phyloP scores from a whole-genome alignment of 2,797 vertebrate species.

The Phrynocephalus vlangalii region DNA sequence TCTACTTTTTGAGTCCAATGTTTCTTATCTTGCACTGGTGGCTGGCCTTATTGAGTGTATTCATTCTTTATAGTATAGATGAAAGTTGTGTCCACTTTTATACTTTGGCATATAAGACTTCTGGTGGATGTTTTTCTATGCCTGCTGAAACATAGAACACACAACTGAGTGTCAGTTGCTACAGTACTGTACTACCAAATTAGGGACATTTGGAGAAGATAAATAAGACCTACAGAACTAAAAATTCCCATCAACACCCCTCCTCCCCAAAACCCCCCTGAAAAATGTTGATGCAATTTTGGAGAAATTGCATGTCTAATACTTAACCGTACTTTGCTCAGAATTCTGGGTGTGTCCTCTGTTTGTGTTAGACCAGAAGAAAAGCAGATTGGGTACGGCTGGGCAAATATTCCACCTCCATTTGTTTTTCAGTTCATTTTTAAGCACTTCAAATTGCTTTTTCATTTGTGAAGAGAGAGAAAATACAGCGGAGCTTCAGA shows the following conservation, averaged over 20 bases:
- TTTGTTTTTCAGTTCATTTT: background rate
- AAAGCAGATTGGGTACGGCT: background rate
- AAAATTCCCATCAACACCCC: background rate
- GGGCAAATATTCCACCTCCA: background rate
- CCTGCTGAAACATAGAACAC: background rate
- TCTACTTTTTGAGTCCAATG: accelerated
- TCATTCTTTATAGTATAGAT: background rate
- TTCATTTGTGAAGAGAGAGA: no score
- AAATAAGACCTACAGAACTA: background rate
- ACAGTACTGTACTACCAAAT: background rate
- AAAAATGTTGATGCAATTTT: background rate
- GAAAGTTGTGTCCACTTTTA: accelerated
- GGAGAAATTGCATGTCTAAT: background rate
- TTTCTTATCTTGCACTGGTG: background rate
- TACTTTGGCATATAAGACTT: background rate
- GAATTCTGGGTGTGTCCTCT: background rate
- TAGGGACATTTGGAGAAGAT: background rate
- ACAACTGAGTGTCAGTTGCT: background rate
- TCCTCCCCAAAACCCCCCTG: no score
- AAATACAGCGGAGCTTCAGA: background rate
- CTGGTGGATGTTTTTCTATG: background rate
- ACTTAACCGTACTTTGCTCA: background rate
- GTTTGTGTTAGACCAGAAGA: background rate
- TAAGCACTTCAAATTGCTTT: background rate
- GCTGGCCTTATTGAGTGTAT: background rate